phyloP scores from a whole-genome alignment of 2,113 vertebrate genomes.

The Acanthisitta chloris region DNA sequence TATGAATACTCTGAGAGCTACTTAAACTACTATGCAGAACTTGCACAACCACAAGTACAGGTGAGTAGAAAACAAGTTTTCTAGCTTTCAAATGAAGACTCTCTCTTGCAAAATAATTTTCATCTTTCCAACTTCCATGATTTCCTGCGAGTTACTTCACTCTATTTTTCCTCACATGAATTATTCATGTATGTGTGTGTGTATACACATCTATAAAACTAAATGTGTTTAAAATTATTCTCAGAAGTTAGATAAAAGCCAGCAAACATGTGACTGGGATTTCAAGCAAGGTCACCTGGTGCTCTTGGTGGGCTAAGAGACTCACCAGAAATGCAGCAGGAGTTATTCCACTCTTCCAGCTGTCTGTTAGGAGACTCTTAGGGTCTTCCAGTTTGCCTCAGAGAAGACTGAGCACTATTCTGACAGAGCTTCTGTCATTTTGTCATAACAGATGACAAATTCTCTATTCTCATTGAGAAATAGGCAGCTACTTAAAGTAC shows the following conservation, averaged over 20 bases:
- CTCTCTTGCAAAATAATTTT: neutral
- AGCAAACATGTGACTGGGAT: fast-evolving
- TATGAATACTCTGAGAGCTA: neutral
- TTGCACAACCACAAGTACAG: neutral
- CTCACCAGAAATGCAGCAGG: neutral
- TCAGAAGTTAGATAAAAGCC: neutral
- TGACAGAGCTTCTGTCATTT: neutral
- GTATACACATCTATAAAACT: neutral
- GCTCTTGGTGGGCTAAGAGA: neutral
- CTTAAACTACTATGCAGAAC: neutral
- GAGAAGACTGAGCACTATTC: neutral
- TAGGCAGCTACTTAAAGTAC: neutral
- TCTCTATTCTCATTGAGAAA: neutral
- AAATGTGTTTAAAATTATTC: neutral
- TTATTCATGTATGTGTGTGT: too few species aligned
- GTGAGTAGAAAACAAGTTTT: neutral
- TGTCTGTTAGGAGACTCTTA: neutral
- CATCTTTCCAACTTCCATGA: neutral
- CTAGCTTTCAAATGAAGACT: neutral
- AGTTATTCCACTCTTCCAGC: neutral
- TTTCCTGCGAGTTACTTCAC: neutral
- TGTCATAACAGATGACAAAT: fast-evolving
- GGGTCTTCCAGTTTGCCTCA: neutral
- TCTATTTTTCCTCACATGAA: neutral
- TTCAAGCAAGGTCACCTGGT: neutral